Percentiles rank a stretch among this genome's conserved stretches.
These are phyloP conservation scores for Pachydiplax longipennis DNA, from an alignment of 2,888 invertebrate species.

Conservation along the genomic window DNA sequence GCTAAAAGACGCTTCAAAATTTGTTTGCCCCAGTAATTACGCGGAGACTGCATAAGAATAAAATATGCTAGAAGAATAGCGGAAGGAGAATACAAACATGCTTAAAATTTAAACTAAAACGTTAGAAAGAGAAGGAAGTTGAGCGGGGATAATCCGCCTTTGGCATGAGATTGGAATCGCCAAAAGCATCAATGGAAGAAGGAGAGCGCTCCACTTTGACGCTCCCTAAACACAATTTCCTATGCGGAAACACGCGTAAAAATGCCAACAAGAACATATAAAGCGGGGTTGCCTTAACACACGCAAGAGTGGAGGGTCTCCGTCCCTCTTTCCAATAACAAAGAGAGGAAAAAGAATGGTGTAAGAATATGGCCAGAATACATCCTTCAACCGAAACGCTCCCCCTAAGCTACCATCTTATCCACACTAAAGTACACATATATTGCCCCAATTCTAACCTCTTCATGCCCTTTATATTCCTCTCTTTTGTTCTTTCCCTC, in stretches of 20 bases:
- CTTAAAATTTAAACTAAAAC: not conserved
- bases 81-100: not conserved
- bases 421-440: not conserved
- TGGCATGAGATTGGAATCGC: not conserved
- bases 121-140: not conserved
- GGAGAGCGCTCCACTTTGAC: not conserved
- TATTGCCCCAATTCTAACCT: not conserved
- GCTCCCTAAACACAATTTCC: slow-evolving; percentile 1
- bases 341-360: not conserved
- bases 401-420: not conserved
- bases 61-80: too few species aligned
- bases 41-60: too few species aligned
- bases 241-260: slow-evolving; percentile 35
- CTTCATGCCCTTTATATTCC: not conserved
- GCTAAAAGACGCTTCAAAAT: too few species aligned
- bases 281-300: not conserved
- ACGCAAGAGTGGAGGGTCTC: not conserved
- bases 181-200: not conserved
- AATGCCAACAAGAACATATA: slow-evolving; percentile 3
- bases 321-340: not conserved
- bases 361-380: not conserved
- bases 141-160: not conserved
- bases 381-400: not conserved
- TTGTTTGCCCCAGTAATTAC: too few species aligned
- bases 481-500: not conserved